A percentile compares a stretch with the other conserved stretches of the same genome.
Evolutionary conservation across 2,797 vertebrate genomes (phyloP).

Genomic region (Netta rufina): DNA sequence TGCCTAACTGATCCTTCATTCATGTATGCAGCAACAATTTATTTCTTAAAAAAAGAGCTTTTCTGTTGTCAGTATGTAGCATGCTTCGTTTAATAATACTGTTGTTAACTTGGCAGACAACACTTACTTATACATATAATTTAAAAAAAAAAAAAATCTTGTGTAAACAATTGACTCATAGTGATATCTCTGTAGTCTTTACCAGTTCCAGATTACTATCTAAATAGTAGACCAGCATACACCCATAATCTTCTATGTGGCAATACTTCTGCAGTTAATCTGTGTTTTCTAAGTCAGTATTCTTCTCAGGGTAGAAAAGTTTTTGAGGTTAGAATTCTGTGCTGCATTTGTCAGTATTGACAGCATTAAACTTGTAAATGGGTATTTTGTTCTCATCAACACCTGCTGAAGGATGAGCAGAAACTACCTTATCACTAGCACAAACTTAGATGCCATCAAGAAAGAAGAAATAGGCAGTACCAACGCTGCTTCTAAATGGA

Average conservation of each 20-base stretch:
- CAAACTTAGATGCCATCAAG: neutral
- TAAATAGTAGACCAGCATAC: neutral
- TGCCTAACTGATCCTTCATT: neutral
- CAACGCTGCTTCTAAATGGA: neutral
- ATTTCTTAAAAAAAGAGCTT: neutral
- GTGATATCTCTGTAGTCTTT: neutral
- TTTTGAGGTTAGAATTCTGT: neutral
- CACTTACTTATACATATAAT: too few relatives aligned
- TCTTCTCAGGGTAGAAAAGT: neutral
- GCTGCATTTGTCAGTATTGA: neutral
- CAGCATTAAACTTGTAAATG: neutral
- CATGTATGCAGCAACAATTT: neutral
- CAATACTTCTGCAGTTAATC: neutral
- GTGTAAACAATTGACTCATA: slow-evolving; percentile 1
- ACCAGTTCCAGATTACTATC: neutral
- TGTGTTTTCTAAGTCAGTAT: neutral
- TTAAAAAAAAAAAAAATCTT: neutral
- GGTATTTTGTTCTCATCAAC: neutral
- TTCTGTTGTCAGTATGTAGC: neutral
- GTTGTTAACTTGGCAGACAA: too few relatives aligned
- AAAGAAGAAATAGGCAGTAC: neutral
- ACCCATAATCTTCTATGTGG: neutral
- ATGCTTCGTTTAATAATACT: neutral
- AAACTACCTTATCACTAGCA: neutral
- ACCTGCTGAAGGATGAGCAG: neutral